phyloP scores from a whole-genome alignment of 2,888 invertebrate species.

The Epiperipatus broadwayi region DNA sequence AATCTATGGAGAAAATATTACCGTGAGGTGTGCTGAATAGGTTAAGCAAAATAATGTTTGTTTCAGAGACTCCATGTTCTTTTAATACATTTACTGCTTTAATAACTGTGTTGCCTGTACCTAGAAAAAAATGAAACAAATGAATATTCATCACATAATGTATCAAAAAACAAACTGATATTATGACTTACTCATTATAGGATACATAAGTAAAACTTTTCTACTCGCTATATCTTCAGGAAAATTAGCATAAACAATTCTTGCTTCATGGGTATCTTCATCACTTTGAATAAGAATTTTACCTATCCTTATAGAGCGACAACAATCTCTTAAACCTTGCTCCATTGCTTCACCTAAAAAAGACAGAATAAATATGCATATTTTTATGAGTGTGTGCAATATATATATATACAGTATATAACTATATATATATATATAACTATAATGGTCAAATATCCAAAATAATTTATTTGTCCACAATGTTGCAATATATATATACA shows the following conservation, averaged over 20 bases:
- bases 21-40: conserved; percentile 74
- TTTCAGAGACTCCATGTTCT: conserved; percentile 80
- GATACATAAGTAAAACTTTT: conserved; percentile 85
- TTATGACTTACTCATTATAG: conserved; percentile 65
- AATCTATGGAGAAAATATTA: conserved; percentile 20
- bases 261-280: conserved; percentile 84
- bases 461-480: no score
- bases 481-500: no score
- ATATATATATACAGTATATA: no score
- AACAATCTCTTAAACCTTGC: conserved; percentile 61
- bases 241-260: conserved; percentile 86
- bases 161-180: conserved; percentile 7
- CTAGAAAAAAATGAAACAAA: conserved; percentile 26
- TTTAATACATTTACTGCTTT: conserved; percentile 81
- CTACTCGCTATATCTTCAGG: conserved; percentile 80
- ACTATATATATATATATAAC: no score
- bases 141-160: not conserved
- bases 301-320: conserved; percentile 90
- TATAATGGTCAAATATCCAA: no score
- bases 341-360: conserved; percentile 69
- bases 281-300: conserved; percentile 95
- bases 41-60: conserved; percentile 87
- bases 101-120: conserved; percentile 83
- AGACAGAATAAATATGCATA: conserved; percentile 1
- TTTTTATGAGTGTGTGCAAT: no score